phyloP scores from a whole-genome alignment of 2,113 vertebrate genomes.

The Scalopus aquaticus region DNA sequence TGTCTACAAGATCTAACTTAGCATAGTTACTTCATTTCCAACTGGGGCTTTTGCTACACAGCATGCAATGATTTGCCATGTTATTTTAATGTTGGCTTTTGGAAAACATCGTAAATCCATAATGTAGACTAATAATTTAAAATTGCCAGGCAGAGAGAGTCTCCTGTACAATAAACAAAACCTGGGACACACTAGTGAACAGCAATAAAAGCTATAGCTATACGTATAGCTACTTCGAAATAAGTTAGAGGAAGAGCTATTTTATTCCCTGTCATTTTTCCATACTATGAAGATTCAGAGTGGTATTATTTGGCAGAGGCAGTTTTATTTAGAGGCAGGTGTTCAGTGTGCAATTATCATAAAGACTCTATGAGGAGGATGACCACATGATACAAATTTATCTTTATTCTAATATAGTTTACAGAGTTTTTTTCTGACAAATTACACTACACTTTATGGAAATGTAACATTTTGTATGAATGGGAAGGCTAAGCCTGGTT shows the following conservation, averaged over 20 bases:
- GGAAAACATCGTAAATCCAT: constrained; percentile 39
- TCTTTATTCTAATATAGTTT: constrained; percentile 86
- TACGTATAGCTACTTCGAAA: constrained; percentile 36
- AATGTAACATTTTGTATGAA: constrained; percentile 92
- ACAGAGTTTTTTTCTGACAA: constrained; percentile 82
- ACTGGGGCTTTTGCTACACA: not conserved
- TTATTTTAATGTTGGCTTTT: constrained; percentile 51
- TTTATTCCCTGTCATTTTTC: constrained; percentile 9
- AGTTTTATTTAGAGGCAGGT: constrained; percentile 77
- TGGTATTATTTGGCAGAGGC: constrained; percentile 78
- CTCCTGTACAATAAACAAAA: constrained; percentile 21
- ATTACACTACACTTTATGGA: constrained; percentile 89
- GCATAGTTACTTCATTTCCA: constrained; percentile 26
- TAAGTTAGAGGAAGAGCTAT: constrained; percentile 6
- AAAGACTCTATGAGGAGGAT: constrained; percentile 69
- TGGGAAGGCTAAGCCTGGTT: constrained; percentile 80
- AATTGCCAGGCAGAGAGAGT: constrained; percentile 10
- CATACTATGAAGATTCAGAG: constrained; percentile 42
- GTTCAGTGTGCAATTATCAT: constrained; percentile 81
- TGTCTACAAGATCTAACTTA: not conserved
- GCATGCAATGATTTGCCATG: constrained; percentile 11
- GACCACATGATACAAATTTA: constrained; percentile 79
- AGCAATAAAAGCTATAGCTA: constrained; percentile 5
- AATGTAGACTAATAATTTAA: not conserved
- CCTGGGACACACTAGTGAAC: not conserved